Evolutionary conservation across 2,888 invertebrate species (phyloP), one percentile per base, ranked within the genome.

Genomic region (Lasiommata megera): DNA sequence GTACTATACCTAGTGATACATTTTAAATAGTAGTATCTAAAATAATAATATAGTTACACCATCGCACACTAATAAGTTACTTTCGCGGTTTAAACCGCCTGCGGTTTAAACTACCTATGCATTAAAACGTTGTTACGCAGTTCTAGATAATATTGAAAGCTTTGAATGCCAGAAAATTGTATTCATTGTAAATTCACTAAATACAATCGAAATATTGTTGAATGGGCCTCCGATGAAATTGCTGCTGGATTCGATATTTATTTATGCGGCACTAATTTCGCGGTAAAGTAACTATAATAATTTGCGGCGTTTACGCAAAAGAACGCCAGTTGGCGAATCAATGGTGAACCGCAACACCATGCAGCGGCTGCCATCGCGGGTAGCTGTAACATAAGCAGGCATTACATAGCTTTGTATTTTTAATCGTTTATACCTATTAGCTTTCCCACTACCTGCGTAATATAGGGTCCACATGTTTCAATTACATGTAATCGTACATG

Each of bases 341-440:
- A 67, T 66, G 65, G 62, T 29, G 63, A 65, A 71, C 69, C 69
- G 65, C 72, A 71, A 68, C 70, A 72, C 72, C 72, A 72, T 71
- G 71, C 72, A 71, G 72, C 52, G 28, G 47, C 36, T 52, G 48
- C 50, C 41, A 43, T 40, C 14, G 8, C 29, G 31, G 9, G 3
- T 18, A 17, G 11, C 8, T 3, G 41, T 16, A 23, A n/a, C 17
- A 23, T 23, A 23, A 8, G 11, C n/a, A 17, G 9, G 1, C 18
- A 17, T 18, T 7, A 14, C 7, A 14, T 44, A 29, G 1, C 34
- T 34, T 3, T 29, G 12, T 37, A 12, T 12, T 41, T 29, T 29
- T 44, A 44, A 14, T 11, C 11, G 7, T 14, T 14, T 23, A 23
- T 23, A 23, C 5, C 23, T 23, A 23, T 23, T 23, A 23, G 23